Conservation (phyloP, 1,140 invertebrate genomes). For the Cepaea nemoralis region DNA sequence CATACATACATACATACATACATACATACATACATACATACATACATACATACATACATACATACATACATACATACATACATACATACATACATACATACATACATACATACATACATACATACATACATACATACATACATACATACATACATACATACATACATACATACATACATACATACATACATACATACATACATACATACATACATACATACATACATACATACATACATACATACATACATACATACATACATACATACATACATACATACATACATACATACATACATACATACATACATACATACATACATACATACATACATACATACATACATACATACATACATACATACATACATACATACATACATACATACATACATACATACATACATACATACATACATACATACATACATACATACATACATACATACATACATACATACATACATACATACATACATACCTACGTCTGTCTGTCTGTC, state of each 20-base stretch:
- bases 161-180: neutral
- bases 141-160: conserved; percentile 17
- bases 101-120: conserved; percentile 24
- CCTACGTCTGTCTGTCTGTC: no score
- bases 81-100: conserved; percentile 1
- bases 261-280: conserved; percentile 10
- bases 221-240: conserved; percentile 1
- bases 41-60: no score
- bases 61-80: no score
- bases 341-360: conserved; percentile 50
- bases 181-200: conserved; percentile 8
- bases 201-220: conserved; percentile 5
- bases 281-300: conserved; percentile 8
- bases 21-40: no score
- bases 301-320: neutral
- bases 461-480: conserved; percentile 37
- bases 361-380: conserved; percentile 52
- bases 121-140: conserved; percentile 24
- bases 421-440: conserved; percentile 44
- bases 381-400: conserved; percentile 42
- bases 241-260: conserved; percentile 19
- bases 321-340: conserved; percentile 7
- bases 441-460: conserved; percentile 34
- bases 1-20: no score
- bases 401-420: conserved; percentile 32